Evolutionary conservation across 2,888 invertebrate genomes (phyloP), one percentile per base, ranked within the genome.

Genomic region (Carpatolechia fugitivella): DNA sequence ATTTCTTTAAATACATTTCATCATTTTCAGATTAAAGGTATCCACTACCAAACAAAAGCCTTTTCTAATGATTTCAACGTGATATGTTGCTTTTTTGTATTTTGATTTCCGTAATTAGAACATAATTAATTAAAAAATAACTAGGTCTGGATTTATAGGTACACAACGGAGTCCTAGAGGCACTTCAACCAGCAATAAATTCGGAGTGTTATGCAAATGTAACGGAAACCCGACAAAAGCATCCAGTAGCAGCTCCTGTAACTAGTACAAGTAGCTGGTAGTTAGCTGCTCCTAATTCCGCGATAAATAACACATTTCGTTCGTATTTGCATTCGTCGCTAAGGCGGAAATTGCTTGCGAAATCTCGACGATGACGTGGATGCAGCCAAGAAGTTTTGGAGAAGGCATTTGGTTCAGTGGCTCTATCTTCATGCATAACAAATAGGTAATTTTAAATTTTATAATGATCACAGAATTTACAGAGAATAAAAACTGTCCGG

Each of bases 291-390:
- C 29, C 74, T 83, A 82, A 83, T 83, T 81, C 79, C 68, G 77
- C 79, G 83, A 85, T 86, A 86, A 83, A 85, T 84, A 85, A 84
- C 84, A 82, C 82, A 83, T 84, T 85, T 83, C 76, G 73, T 76
- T 79, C 74, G 75, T 78, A 82, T 85, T 85, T 84, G 82, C 85
- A 84, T 83, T 81, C 72, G 81, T 79, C 81, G 79, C 80, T 78
- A 75, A 76, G 77, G 76, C 81, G 83, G 85, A 82, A 84, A 85
- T 85, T 84, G 82, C 83, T 82, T 79, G 84, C 81, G 77, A 81
- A 85, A 83, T 85, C 78, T 80, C 75, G 64, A 76, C 76, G 70
- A 68, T 66, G 64, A 74, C 66, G 72, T 68, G 73, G 58, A 68
- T 68, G 69, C 68, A 58, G 61, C 48, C 0, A 3, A n/a, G 11